Evolutionary conservation across 2,888 invertebrate species (phyloP).

Genomic region (Aleiodes leptofemur): DNA sequence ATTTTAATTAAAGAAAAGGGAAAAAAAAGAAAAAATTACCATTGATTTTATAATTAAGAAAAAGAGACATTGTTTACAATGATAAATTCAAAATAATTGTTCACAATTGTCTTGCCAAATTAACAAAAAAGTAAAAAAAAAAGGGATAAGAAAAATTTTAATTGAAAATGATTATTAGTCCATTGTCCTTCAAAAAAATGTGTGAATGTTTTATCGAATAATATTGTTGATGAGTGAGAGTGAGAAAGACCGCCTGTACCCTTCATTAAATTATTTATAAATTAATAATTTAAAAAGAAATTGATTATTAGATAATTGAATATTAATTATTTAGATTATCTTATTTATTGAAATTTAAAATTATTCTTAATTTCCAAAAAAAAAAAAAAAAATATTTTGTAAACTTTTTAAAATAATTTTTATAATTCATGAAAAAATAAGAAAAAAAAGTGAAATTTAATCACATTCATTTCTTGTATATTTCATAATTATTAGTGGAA

Average conservation of each 20-base stretch:
- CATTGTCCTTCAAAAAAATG: background rate
- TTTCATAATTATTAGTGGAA: too few species aligned
- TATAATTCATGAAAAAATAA: too few species aligned
- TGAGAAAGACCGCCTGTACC: constrained; percentile 3
- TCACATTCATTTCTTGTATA: too few species aligned
- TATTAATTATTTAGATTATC: background rate
- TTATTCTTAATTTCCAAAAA: too few species aligned
- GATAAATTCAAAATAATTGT: background rate
- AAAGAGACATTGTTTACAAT: background rate
- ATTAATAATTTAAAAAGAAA: background rate
- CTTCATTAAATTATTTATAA: constrained; percentile 28
- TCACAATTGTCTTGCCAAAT: background rate
- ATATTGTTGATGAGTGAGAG: background rate
- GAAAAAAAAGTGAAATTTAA: too few species aligned
- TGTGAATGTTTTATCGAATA: background rate
- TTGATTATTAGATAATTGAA: background rate
- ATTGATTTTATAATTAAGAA: background rate
- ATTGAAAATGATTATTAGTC: constrained; percentile 4
- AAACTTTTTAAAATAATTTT: constrained; percentile 1
- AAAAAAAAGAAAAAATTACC: background rate
- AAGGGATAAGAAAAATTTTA: background rate
- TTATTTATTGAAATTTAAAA: constrained; percentile 2
- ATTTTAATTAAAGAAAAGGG: background rate
- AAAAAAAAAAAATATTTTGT: too few species aligned
- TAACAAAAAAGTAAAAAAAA: background rate